Conservation (phyloP, 2,888 invertebrate species). For the Caenorhabditis angaria region DNA sequence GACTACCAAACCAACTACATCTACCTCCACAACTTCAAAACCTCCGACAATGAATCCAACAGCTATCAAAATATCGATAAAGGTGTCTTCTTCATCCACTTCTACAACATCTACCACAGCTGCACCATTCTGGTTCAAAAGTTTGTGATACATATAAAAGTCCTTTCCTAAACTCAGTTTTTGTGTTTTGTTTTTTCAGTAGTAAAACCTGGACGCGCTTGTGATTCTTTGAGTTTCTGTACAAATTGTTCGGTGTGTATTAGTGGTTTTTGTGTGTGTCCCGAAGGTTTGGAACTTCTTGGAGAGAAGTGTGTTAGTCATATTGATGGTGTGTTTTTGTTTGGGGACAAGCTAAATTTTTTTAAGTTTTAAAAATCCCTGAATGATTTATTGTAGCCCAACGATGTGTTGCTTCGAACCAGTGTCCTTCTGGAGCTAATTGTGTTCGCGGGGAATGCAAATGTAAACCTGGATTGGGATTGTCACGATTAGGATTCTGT, state of each 20-base stretch:
- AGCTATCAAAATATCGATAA: slow-evolving; percentile 30
- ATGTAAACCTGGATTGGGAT: slow-evolving; percentile 54
- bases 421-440: slow-evolving; percentile 64
- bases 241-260: slow-evolving; percentile 60
- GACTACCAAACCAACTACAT: slow-evolving; percentile 13
- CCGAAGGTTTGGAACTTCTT: slow-evolving; percentile 51
- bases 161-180: neutral
- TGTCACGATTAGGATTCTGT: slow-evolving; percentile 60
- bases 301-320: slow-evolving; percentile 58
- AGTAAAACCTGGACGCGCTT: slow-evolving; percentile 55
- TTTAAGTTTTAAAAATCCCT: too few species aligned
- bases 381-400: slow-evolving; percentile 39
- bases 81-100: slow-evolving; percentile 12
- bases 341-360: too few species aligned
- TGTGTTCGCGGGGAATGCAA: slow-evolving; percentile 60
- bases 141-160: slow-evolving; percentile 14
- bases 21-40: slow-evolving; percentile 21
- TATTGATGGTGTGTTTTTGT: slow-evolving; percentile 49
- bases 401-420: slow-evolving; percentile 56
- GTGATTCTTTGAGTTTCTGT: slow-evolving; percentile 55
- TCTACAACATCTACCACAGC: slow-evolving; percentile 2
- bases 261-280: slow-evolving; percentile 60
- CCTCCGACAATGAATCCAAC: slow-evolving; percentile 21
- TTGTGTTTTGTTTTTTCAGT: slow-evolving; percentile 44
- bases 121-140: slow-evolving; percentile 35